A percentile compares a stretch with the other conserved stretches of the same genome.
phyloP scores from a whole-genome alignment of 1,140 invertebrate genomes.

The Ceratitis capitata region DNA sequence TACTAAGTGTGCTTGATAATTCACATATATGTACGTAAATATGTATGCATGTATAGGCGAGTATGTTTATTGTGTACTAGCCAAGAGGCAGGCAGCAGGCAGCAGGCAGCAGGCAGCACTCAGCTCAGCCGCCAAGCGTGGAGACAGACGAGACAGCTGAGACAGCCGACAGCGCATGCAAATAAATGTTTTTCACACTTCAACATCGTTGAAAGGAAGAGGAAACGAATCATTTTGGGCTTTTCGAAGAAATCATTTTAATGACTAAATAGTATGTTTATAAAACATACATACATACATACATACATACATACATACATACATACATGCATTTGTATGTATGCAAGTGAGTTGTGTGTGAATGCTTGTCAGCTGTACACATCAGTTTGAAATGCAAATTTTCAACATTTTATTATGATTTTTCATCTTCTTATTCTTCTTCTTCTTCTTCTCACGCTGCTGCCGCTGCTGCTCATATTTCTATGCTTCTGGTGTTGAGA shows the following conservation, averaged over 20 bases:
- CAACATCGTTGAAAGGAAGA: slow-evolving; percentile 32
- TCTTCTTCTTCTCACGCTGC: no score
- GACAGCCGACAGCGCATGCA: slow-evolving; percentile 35
- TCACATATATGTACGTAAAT: no score
- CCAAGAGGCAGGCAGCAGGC: slow-evolving; percentile 29
- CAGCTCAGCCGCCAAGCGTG: slow-evolving; percentile 3
- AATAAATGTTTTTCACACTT: slow-evolving; percentile 38
- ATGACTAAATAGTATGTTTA: background rate
- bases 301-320: no score
- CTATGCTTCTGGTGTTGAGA: background rate
- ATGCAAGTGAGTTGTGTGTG: no score
- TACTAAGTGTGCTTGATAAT: no score
- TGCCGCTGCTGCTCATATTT: no score
- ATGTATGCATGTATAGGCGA: no score
- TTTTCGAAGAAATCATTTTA: slow-evolving; percentile 1
- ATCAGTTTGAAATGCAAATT: background rate
- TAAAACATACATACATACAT: background rate
- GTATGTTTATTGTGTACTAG: background rate
- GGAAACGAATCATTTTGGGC: slow-evolving; percentile 20
- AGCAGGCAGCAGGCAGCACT: no score
- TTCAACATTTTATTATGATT: background rate
- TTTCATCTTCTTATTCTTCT: no score
- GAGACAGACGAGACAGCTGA: slow-evolving; percentile 10
- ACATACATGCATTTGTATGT: no score
- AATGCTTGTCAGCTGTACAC: background rate